Base-by-base conservation (phyloP, 2,888 invertebrate species). In the Oasisia sp. region DNA sequence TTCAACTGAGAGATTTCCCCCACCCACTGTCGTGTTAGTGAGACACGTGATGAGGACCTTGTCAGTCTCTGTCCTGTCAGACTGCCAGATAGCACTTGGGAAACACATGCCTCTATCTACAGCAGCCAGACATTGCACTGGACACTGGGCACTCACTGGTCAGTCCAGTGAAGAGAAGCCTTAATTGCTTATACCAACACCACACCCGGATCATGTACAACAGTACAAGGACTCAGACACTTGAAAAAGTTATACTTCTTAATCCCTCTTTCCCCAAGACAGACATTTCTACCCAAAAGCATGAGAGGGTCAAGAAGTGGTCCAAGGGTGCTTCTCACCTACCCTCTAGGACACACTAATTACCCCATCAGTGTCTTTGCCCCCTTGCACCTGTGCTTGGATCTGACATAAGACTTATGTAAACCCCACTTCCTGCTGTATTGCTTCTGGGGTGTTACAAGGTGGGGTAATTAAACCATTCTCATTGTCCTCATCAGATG, bases 401-500 rank as follows among this genome's bases (percentile, higher is more conserved):
- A 27, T 27, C 74, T 74, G 74, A 74, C 74, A 74, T 74, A 74
- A 74, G 74, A 74, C 74, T 74, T 74, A 74, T 74, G 74, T 74
- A 74, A 74, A 74, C 74, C 74, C 74, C 19, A 74, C 74, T 74
- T 74, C 74, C 74, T 74, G 74, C 74, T 74, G 7, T 27, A 74
- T 27, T 74, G 19, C 74, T 74, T 74, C 27, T 74, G 74, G 74
- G 74, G 74, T 74, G 74, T 74, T 19, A 19, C 27, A 74, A n/a
- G 27, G 27, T 27, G 74, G 74, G 74, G 74, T 2, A 74, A 74
- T 74, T 74, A 74, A 74, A 74, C 27, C n/a, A 7, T 38, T 27
- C 74, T 74, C 74, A 74, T 74, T 74, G 27, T 74, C 19, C 74
- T n/a, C 1, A n/a, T 74, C 74, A 74, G 74, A 74, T 27, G 74